Conservation (phyloP, 64 coral and sea anemone genomes). For the Acropora yongei region DNA sequence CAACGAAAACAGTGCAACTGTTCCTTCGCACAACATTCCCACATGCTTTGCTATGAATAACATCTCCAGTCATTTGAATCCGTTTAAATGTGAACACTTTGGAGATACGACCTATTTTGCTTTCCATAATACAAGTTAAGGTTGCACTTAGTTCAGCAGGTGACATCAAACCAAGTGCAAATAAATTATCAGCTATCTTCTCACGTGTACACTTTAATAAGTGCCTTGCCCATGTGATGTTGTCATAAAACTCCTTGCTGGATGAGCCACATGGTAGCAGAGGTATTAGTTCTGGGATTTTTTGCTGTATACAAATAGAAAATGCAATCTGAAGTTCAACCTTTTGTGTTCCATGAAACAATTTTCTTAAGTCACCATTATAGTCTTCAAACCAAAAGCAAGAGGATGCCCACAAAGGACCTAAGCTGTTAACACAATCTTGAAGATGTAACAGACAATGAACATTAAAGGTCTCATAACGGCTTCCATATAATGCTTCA, state of each 20-base stretch:
- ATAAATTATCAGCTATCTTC: constrained; percentile 32
- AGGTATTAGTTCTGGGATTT: constrained; percentile 32
- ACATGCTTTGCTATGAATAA: constrained; percentile 64
- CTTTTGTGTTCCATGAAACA: constrained; percentile 54
- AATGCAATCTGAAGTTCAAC: constrained; percentile 31
- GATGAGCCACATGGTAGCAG: constrained; percentile 24
- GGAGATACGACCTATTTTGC: constrained; percentile 32
- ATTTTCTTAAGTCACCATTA: constrained; percentile 54
- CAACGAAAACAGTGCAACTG: constrained; percentile 54
- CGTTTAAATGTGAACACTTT: constrained; percentile 47
- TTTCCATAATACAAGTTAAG: constrained; percentile 30
- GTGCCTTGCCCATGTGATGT: constrained; percentile 30
- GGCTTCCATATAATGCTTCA: constrained; percentile 27
- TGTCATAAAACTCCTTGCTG: constrained; percentile 64
- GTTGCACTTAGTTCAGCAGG: constrained; percentile 37
- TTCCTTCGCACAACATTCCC: constrained; percentile 51
- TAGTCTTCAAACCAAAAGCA: constrained; percentile 68
- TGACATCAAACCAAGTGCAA: constrained; percentile 73
- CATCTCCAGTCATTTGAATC: constrained; percentile 57
- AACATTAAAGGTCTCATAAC: constrained; percentile 48
- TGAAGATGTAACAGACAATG: constrained; percentile 52
- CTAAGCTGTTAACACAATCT: constrained; percentile 18
- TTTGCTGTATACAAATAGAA: constrained; percentile 10
- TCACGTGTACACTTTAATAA: constrained; percentile 56
- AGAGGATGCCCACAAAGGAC: constrained; percentile 36